Evolutionary conservation across 35 echinoderm and acorn worm genomes (phyloP), one percentile per base, ranked within the genome.

Genomic region (Ptychodera flava): DNA sequence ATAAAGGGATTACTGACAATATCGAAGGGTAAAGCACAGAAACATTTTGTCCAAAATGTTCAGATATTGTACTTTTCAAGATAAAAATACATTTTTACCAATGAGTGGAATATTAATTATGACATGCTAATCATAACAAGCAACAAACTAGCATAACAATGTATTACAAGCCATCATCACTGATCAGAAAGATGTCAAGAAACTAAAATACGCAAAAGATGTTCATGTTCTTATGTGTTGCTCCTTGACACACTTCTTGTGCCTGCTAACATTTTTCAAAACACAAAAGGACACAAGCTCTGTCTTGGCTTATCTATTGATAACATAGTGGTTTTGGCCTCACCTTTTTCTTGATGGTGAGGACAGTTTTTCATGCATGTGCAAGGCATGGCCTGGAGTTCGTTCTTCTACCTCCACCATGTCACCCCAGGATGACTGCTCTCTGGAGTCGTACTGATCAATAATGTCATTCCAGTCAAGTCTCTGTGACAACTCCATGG

Each of bases 361-460:
- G 80, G 96, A 99, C 0, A 99, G 88, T 78, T 99, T 99, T 79
- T 99, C 95, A 90, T 99, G 96, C 96, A 99, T 94, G 34, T 92
- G 96, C 31, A 99, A 86, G 33, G 96, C 96, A 84, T 94, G 94
- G 31, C 96, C 96, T 35, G 96, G 96, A 6, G 93, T 82, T 76
- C 96, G 79, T 0, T 88, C 90, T 31, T 85, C 85, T 16, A 91
- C 33, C 85, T 94, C 93, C 14, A 92, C 96, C 31, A 99, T 78
- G 35, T 99, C 92, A 32, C 82, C 90, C 96, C 96, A 99, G 14
- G 90, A 92, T 64, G 45, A 6, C 6, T 6, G 6, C 6, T 64
- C 45, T 12, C 45, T 6, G 22, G 45, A 64, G 15, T 94, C 92
- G 89, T 87, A 99, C 16, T 99, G 92, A 0, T 82, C 53, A 16